Evolutionary conservation across 2,113 vertebrate genomes (phyloP).

Genomic region (Merops nubicus): DNA sequence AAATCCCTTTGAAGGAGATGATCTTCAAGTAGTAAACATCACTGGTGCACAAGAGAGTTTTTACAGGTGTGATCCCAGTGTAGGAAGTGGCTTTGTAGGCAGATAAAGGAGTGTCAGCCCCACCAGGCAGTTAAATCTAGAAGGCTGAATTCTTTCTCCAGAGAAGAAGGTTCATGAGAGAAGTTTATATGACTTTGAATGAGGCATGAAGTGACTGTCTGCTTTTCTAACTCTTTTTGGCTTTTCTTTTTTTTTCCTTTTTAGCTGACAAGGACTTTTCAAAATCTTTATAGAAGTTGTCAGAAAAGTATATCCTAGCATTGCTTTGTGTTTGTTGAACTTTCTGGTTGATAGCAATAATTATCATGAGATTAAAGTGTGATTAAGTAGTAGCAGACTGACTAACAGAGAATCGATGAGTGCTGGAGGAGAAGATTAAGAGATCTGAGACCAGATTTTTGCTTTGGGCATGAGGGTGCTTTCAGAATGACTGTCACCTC

Average conservation of each 20-base stretch:
- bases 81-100: neutral
- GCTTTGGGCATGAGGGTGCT: fast-evolving
- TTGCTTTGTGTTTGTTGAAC: neutral
- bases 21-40: neutral
- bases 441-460: neutral
- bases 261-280: neutral
- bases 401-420: neutral
- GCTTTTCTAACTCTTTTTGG: neutral
- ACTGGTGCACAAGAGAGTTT: neutral
- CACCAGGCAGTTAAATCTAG: neutral
- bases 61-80: neutral
- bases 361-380: neutral
- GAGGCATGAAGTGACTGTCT: neutral
- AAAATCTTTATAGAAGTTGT: neutral
- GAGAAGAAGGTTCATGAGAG: neutral
- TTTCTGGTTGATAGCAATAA: neutral
- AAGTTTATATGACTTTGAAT: neutral
- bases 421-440: neutral
- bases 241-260: no score
- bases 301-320: neutral
- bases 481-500: neutral
- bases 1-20: neutral
- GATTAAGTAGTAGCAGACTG: neutral
- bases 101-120: neutral
- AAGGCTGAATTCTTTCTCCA: neutral